Evolutionary conservation across 2,888 invertebrate species (phyloP), one percentile per base, ranked within the genome.

Genomic region (Xestia ashworthii): DNA sequence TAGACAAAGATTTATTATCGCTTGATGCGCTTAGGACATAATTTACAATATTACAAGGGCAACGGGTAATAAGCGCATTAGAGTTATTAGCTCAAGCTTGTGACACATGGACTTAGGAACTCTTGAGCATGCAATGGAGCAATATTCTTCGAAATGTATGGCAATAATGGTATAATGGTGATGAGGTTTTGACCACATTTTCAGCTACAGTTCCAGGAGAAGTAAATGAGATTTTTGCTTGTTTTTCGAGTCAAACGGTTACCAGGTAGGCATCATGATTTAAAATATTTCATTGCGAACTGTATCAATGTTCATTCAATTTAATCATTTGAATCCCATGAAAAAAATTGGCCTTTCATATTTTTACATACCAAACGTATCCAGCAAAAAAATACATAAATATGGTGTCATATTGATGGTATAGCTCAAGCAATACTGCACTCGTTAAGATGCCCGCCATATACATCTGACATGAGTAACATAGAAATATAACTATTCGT

Each of bases 401-500:
- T n/a, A 32, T 32, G 32, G 32, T 41, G 64, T 19, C 38, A 38
- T n/a, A 65, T 46, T 68, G 73, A 76, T 60, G 72, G 60, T 60
- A 84, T 68, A n/a, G 46, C n/a, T 58, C 3, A 67, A 50, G 60
- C 44, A 71, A 62, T 65, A 55, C 32, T 64, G 32, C 32, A 68
- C 65, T 77, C 73, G 76, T 78, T 75, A 78, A 80, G 76, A 71
- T 75, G 79, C 50, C 50, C 55, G 71, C 71, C 80, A 76, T 77
- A 50, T 73, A 44, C 44, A 70, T 48, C 48, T 67, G 74, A 83
- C 77, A 76, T 88, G 83, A 85, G 85, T 88, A 80, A 74, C 76
- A 83, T 83, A 85, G 84, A 83, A 78, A 78, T 87, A 88, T 85
- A 90, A 92, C 91, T 90, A 93, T 93, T 90, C 91, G 89, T 91